Percentiles rank a stretch among this genome's conserved stretches.
Conservation (phyloP, 2,113 vertebrate genomes). For the Tinamus guttatus region DNA sequence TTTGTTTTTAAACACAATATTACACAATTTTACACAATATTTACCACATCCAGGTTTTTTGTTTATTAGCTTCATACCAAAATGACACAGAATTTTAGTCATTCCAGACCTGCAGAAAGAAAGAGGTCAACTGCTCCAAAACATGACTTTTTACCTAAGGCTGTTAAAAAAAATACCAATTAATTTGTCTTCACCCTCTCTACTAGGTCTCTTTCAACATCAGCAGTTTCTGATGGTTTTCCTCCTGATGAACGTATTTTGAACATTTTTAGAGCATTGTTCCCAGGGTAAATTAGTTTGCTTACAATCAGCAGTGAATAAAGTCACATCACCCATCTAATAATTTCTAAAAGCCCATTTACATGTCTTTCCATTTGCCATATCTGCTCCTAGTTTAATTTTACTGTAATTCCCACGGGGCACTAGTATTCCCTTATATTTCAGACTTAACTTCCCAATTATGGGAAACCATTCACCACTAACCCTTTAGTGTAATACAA, state of each 20-base stretch:
- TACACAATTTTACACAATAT: background rate
- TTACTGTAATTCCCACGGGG: background rate
- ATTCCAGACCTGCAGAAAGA: background rate
- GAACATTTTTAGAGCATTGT: background rate
- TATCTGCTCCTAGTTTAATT: background rate
- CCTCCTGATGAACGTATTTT: background rate
- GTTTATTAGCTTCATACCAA: background rate
- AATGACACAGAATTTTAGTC: background rate
- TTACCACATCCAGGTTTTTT: background rate
- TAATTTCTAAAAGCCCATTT: background rate
- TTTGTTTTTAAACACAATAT: background rate
- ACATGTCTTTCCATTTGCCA: background rate
- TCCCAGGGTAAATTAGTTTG: background rate
- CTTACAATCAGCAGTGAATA: background rate
- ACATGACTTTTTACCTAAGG: background rate
- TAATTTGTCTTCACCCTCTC: background rate
- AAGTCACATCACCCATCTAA: background rate
- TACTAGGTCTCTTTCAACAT: background rate
- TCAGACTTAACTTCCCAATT: background rate
- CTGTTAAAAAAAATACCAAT: background rate
- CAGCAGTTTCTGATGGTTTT: background rate
- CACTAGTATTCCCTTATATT: background rate
- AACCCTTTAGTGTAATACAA: background rate
- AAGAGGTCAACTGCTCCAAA: background rate
- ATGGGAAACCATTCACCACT: background rate